Evolutionary conservation across 1,140 invertebrate species (phyloP).

Genomic region (Brachionus koreanus): DNA sequence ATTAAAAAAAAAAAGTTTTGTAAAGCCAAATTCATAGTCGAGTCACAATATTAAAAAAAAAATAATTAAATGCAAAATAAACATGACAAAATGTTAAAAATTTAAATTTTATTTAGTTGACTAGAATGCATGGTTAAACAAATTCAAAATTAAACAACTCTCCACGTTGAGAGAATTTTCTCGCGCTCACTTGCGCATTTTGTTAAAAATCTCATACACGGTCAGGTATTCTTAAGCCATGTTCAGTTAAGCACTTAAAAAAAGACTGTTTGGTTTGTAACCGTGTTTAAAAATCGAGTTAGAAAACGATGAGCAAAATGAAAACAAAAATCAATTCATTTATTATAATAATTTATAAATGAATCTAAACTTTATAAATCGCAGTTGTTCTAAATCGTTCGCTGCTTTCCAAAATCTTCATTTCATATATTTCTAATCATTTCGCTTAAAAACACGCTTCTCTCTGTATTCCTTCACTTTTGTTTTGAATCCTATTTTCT

Average conservation of each 20-base stretch:
- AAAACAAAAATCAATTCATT: conserved; percentile 10
- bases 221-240: not conserved
- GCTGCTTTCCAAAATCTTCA: not conserved
- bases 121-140: not conserved
- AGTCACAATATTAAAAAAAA: not conserved
- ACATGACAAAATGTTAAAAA: not conserved
- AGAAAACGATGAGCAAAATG: not conserved
- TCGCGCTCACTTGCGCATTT: not conserved
- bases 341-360: conserved; percentile 8
- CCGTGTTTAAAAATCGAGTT: not conserved
- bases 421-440: conserved; percentile 10
- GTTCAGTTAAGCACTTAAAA: not conserved
- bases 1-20: not conserved
- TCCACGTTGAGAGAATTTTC: not conserved
- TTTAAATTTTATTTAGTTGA: not conserved
- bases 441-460: conserved; percentile 1
- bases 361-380: not conserved
- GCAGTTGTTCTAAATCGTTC: not conserved
- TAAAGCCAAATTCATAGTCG: not conserved
- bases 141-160: not conserved
- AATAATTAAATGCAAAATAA: not conserved
- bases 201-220: not conserved
- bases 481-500: not conserved
- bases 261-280: not conserved
- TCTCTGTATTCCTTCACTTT: not conserved